Conservation (phyloP, 2,113 vertebrate species). For the Nannobrachium achirus region DNA sequence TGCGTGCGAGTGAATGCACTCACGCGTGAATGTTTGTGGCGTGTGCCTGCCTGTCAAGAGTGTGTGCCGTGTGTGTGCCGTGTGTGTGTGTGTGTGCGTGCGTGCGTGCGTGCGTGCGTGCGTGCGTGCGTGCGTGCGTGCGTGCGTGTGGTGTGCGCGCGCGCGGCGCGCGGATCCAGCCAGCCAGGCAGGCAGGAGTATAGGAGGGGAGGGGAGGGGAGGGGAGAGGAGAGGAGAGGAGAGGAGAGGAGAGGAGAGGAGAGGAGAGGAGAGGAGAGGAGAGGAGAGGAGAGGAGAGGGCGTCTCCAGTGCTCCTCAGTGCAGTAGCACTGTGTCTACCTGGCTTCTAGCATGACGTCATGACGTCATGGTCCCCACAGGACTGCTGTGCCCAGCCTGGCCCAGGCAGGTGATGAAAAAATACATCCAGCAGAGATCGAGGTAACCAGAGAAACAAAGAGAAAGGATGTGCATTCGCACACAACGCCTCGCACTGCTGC, state of each 20-base stretch:
- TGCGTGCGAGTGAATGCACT: not conserved
- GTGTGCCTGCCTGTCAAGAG: slow-evolving; percentile 1
- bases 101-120: not conserved
- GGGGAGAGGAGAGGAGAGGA: slow-evolving; percentile 35
- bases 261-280: slow-evolving; percentile 39
- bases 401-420: slow-evolving; percentile 66
- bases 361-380: slow-evolving; percentile 71
- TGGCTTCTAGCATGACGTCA: slow-evolving; percentile 43
- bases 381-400: slow-evolving; percentile 54
- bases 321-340: slow-evolving; percentile 69
- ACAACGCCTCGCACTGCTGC: too few species aligned
- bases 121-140: not conserved
- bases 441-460: slow-evolving; percentile 31
- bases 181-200: slow-evolving; percentile 32
- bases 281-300: slow-evolving; percentile 33
- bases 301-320: slow-evolving; percentile 55
- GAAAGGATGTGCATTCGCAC: slow-evolving; percentile 14
- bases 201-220: slow-evolving; percentile 38
- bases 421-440: slow-evolving; percentile 60
- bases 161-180: slow-evolving; percentile 6
- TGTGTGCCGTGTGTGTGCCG: not conserved
- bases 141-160: not conserved
- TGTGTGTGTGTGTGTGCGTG: not conserved
- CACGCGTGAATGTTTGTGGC: slow-evolving; percentile 2
- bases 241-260: slow-evolving; percentile 35